phyloP scores from a whole-genome alignment of 2,888 invertebrate species.

The Cheilosia soror region DNA sequence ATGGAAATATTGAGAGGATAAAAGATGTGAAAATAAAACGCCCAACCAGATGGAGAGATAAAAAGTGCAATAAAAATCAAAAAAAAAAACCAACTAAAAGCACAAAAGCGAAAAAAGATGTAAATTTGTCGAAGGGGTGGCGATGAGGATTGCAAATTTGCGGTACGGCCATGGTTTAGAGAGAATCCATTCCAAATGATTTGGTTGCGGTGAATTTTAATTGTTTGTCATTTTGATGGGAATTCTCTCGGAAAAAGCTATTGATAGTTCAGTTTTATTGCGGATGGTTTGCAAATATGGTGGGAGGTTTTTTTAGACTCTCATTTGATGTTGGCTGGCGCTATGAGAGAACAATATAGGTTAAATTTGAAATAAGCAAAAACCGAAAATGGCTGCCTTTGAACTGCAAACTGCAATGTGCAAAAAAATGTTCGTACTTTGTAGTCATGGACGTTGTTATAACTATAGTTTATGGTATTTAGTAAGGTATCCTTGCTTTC shows the following conservation, averaged over 20 bases:
- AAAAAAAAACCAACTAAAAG: slow-evolving; percentile 16
- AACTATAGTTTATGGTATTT: too few species aligned
- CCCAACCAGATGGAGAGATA: slow-evolving; percentile 64
- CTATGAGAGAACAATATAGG: too few species aligned
- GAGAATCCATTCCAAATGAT: slow-evolving; percentile 54
- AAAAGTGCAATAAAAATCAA: slow-evolving; percentile 25
- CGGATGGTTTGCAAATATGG: background rate
- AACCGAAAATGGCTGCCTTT: too few species aligned
- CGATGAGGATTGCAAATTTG: slow-evolving; percentile 23
- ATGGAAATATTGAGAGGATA: slow-evolving; percentile 70
- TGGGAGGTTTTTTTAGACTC: background rate
- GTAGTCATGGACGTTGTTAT: too few species aligned
- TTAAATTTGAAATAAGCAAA: too few species aligned
- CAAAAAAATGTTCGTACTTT: too few species aligned
- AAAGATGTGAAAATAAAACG: slow-evolving; percentile 67
- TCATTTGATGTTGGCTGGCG: too few species aligned
- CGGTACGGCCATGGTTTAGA: slow-evolving; percentile 17
- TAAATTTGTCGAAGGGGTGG: slow-evolving; percentile 13
- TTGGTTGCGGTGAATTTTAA: slow-evolving; percentile 59
- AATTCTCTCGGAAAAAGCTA: background rate
- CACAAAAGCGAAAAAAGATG: slow-evolving; percentile 23
- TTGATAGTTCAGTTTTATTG: slow-evolving; percentile 21
- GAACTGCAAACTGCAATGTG: too few species aligned
- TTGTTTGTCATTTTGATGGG: slow-evolving; percentile 61
- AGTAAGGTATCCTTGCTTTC: too few species aligned